These are phyloP conservation scores for Penaeus monodon DNA, from an alignment of 2,888 invertebrate genomes.

Conservation along the genomic window DNA sequence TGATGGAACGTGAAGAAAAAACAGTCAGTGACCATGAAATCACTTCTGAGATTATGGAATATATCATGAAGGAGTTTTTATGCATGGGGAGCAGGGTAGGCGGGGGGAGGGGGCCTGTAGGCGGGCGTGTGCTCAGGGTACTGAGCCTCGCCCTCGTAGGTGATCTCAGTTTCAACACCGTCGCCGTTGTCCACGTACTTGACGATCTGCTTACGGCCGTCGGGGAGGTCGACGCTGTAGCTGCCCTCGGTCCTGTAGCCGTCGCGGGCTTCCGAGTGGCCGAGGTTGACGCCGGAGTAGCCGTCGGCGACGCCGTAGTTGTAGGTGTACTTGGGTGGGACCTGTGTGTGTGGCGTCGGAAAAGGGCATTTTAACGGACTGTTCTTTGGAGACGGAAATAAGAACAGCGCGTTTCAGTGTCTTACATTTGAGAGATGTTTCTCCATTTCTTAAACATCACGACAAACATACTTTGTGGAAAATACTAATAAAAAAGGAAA, in stretches of 20 bases:
- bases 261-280: constrained; percentile 44
- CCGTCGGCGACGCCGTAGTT: constrained; percentile 55
- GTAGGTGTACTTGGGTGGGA: constrained; percentile 49
- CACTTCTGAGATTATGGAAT: no score
- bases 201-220: constrained; percentile 64
- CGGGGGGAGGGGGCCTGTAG: not conserved
- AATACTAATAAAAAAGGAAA: no score
- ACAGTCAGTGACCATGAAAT: no score
- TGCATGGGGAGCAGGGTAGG: no score
- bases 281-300: constrained; percentile 53
- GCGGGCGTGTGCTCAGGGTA: constrained; percentile 49
- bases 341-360: constrained; percentile 11
- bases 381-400: no score
- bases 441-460: no score
- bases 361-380: no score
- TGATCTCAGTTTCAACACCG: constrained; percentile 60
- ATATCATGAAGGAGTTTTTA: no score
- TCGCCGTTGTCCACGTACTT: constrained; percentile 61
- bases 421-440: no score
- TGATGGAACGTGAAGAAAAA: no score
- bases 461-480: no score
- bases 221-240: constrained; percentile 63
- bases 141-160: constrained; percentile 62
- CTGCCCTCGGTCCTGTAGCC: constrained; percentile 62
- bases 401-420: no score